phyloP scores from a whole-genome alignment of 2,113 vertebrate species.

The Phalacrocorax brasilianus region DNA sequence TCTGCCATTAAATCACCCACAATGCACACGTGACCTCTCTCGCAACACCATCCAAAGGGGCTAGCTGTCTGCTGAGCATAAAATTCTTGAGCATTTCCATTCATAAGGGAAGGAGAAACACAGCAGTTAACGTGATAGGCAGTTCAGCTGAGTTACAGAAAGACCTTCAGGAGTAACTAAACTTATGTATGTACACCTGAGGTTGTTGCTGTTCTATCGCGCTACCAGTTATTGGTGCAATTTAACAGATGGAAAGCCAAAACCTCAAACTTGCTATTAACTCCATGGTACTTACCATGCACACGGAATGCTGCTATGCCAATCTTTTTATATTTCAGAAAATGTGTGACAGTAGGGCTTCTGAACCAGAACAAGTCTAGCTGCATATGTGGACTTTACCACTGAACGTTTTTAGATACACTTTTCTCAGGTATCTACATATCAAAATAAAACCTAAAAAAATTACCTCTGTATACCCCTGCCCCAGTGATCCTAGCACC shows the following conservation, averaged over 20 bases:
- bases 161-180: background rate
- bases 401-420: background rate
- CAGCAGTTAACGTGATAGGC: background rate
- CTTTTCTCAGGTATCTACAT: background rate
- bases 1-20: background rate
- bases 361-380: background rate
- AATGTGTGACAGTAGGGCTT: background rate
- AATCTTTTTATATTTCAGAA: background rate
- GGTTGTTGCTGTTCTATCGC: background rate
- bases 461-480: background rate
- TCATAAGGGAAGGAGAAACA: background rate
- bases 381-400: background rate
- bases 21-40: background rate
- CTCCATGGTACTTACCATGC: too few relatives aligned
- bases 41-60: background rate
- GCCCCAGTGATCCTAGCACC: background rate
- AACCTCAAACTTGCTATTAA: background rate
- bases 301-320: background rate
- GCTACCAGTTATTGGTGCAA: background rate
- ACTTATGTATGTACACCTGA: background rate
- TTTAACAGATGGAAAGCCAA: background rate
- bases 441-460: background rate
- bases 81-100: background rate
- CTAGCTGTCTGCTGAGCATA: background rate
- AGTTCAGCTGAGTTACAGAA: background rate